phyloP scores from a whole-genome alignment of 2,113 vertebrate species.

The Seriola rivoliana region DNA sequence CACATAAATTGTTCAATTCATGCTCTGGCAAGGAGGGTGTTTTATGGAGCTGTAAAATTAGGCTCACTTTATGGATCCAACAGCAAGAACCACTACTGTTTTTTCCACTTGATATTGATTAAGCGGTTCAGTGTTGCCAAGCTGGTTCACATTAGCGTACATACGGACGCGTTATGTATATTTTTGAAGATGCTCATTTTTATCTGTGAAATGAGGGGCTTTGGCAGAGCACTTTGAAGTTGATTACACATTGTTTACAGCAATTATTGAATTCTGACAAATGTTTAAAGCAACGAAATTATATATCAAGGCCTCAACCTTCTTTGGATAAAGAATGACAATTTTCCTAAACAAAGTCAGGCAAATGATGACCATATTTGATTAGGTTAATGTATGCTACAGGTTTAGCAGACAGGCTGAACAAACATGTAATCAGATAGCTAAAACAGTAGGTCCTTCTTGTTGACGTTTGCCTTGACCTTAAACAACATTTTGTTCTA shows the following conservation, averaged over 20 bases:
- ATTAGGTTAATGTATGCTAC: slow-evolving; percentile 77
- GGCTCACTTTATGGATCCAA: slow-evolving; percentile 78
- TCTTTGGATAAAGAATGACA: slow-evolving; percentile 68
- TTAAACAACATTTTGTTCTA: slow-evolving; percentile 81
- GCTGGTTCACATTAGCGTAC: slow-evolving; percentile 72
- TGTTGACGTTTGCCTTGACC: slow-evolving; percentile 69
- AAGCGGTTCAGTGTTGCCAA: slow-evolving; percentile 66
- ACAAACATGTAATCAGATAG: slow-evolving; percentile 80
- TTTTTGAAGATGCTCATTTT: slow-evolving; percentile 76
- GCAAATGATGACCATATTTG: slow-evolving; percentile 75
- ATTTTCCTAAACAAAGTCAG: slow-evolving; percentile 78
- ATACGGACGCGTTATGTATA: slow-evolving; percentile 37
- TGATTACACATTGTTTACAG: slow-evolving; percentile 80
- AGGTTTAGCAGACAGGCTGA: slow-evolving; percentile 77
- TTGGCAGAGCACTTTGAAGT: slow-evolving; percentile 75
- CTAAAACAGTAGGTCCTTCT: slow-evolving; percentile 78
- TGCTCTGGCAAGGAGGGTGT: slow-evolving; percentile 66
- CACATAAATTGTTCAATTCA: slow-evolving; percentile 70
- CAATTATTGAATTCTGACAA: slow-evolving; percentile 83
- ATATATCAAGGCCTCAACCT: slow-evolving; percentile 76
- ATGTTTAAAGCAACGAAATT: slow-evolving; percentile 82
- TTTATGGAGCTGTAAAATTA: slow-evolving; percentile 83
- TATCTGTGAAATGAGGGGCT: slow-evolving; percentile 71
- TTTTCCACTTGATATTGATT: slow-evolving; percentile 78
- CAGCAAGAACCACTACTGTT: slow-evolving; percentile 77